Evolutionary conservation across 2,113 vertebrate genomes (phyloP).

Genomic region (Pelecanus crispus): DNA sequence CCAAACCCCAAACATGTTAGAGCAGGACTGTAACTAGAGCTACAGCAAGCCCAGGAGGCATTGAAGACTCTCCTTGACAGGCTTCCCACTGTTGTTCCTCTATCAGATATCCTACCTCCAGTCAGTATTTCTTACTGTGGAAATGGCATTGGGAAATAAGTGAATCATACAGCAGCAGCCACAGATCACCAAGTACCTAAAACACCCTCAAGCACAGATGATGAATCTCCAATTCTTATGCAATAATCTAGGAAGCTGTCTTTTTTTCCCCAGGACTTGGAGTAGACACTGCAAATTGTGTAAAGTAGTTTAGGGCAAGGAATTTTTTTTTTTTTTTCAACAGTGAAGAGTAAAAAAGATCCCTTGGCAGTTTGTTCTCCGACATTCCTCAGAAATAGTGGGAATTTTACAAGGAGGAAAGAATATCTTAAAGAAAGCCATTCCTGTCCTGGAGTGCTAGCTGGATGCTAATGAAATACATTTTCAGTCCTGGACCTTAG

Average conservation of each 20-base stretch:
- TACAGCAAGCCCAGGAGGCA: not conserved
- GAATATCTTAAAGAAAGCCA: not conserved
- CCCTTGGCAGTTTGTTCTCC: not conserved
- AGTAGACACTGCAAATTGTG: not conserved
- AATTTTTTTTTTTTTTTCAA: not conserved
- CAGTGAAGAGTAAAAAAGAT: not conserved
- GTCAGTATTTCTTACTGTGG: not conserved
- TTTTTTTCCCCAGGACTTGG: not conserved
- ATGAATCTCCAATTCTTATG: not conserved
- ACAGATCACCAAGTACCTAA: not conserved
- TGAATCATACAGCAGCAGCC: not conserved
- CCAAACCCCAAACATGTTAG: too few relatives aligned
- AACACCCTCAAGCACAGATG: not conserved
- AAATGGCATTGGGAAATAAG: not conserved
- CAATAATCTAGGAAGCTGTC: not conserved
- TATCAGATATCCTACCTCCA: not conserved
- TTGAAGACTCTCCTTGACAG: not conserved
- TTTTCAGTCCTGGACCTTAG: not conserved
- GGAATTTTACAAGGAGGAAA: not conserved
- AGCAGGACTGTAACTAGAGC: not conserved
- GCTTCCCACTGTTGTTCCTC: not conserved
- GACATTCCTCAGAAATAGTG: not conserved
- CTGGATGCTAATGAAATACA: not conserved
- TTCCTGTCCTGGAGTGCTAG: not conserved
- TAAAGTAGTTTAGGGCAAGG: not conserved